Base-by-base conservation (phyloP, 2,113 vertebrate genomes). In the Podarcis raffonei region DNA sequence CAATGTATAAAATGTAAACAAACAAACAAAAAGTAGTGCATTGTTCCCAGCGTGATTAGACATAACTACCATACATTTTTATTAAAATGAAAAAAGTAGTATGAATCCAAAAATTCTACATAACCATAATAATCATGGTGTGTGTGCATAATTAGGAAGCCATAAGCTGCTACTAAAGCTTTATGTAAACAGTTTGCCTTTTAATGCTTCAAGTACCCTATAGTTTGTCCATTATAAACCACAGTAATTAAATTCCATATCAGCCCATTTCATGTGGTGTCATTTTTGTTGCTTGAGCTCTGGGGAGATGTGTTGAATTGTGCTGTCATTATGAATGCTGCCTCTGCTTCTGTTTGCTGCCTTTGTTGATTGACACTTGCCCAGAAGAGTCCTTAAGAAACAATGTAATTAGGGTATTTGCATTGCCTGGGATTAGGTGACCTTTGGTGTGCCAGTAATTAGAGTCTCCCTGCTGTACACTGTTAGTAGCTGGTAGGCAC, bases 391-490 rank as follows among this genome's bases (percentile, higher is more conserved):
- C 91, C 85, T 97, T 97, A 95, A 91, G 96, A 95, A 96, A 95
- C 94, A 94, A 97, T 97, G 95, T 96, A 97, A 98, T 97, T 97
- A 98, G 97, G 96, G 96, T 95, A 96, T 98, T 97, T 97, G 96
- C 97, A 97, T 98, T 96, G 97, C 93, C 96, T 97, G 95, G 96
- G 97, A 97, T 97, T 96, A 95, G 89, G 37, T 98, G 96, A 97
- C 97, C 97, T 98, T 98, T 98, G 96, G 96, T 97, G 97, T 97
- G 97, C 95, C 97, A 97, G 96, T 98, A 98, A 98, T 98, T 98
- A 98, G 96, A 96, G 96, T 96, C 94, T 92, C 78, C 90, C 92
- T 88, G 87, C 84, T 92, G 68, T 95, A 91, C 32, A 35, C 22
- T 89, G 53, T 88, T 94, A 84, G 86, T 96, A 90, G 89, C 59